Conservation (phyloP, 2,113 vertebrate genomes). For the Ictalurus punctatus region DNA sequence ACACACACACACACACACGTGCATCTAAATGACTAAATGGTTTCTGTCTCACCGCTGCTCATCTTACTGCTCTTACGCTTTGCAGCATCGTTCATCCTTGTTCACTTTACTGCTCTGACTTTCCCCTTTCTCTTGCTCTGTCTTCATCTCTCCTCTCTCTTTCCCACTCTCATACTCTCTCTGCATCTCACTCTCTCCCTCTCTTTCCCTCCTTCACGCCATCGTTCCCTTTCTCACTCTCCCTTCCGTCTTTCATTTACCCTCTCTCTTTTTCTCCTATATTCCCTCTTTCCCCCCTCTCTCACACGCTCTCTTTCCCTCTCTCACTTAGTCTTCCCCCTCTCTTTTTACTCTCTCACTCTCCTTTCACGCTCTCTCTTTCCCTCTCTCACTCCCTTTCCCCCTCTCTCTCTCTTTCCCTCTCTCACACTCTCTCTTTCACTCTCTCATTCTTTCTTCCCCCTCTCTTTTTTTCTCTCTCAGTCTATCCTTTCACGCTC, state of each 20-base stretch:
- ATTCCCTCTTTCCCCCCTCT: neutral
- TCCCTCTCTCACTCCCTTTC: too few relatives aligned
- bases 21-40: neutral
- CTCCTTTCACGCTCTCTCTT: too few relatives aligned
- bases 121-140: neutral
- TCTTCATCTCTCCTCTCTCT: too few relatives aligned
- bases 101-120: neutral
- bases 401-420: too few relatives aligned
- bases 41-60: conserved; percentile 4
- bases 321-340: conserved; percentile 7
- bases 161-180: neutral
- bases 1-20: conserved; percentile 12
- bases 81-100: neutral
- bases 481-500: too few relatives aligned
- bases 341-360: conserved; percentile 17
- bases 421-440: neutral
- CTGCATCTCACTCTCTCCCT: too few relatives aligned
- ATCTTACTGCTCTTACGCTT: conserved; percentile 1
- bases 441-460: too few relatives aligned
- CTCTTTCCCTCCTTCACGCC: neutral
- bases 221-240: too few relatives aligned
- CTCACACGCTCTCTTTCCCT: neutral
- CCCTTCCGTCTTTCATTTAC: too few relatives aligned
- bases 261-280: too few relatives aligned
- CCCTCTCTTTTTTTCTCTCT: too few relatives aligned